These are phyloP conservation scores for Varecia variegata DNA, from an alignment of 2,797 vertebrate species.

Conservation along the genomic window DNA sequence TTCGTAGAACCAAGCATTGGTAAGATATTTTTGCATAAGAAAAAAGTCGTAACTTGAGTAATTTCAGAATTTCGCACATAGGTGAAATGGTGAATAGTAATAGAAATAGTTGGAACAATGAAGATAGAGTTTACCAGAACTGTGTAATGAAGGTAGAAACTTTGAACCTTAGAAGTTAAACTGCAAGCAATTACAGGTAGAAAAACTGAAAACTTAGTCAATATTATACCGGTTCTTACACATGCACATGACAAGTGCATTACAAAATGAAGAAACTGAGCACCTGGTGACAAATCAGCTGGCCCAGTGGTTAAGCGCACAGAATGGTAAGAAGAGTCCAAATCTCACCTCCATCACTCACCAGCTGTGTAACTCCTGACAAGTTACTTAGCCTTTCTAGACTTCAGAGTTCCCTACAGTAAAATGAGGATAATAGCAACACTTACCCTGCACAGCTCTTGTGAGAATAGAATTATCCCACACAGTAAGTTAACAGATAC, in stretches of 20 bases:
- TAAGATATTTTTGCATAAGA: not conserved
- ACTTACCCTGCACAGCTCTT: not conserved
- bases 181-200: not conserved
- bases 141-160: not conserved
- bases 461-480: not conserved
- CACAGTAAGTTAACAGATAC: not conserved
- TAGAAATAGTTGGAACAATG: not conserved
- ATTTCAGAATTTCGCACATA: conserved; percentile 1
- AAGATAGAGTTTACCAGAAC: not conserved
- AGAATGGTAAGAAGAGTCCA: not conserved
- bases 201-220: not conserved
- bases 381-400: not conserved
- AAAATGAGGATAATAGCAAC: not conserved
- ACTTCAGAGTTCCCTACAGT: not conserved
- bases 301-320: not conserved
- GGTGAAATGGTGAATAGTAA: not conserved
- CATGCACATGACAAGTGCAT: not conserved
- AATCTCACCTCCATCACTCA: not conserved
- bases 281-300: not conserved
- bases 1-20: not conserved
- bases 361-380: not conserved
- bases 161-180: conserved; percentile 11
- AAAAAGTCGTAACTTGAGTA: not conserved
- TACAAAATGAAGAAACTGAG: not conserved
- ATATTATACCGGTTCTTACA: not conserved